These are phyloP conservation scores for Onychomys leucogaster DNA, from an alignment of 2,797 vertebrate species.

Conservation along the genomic window DNA sequence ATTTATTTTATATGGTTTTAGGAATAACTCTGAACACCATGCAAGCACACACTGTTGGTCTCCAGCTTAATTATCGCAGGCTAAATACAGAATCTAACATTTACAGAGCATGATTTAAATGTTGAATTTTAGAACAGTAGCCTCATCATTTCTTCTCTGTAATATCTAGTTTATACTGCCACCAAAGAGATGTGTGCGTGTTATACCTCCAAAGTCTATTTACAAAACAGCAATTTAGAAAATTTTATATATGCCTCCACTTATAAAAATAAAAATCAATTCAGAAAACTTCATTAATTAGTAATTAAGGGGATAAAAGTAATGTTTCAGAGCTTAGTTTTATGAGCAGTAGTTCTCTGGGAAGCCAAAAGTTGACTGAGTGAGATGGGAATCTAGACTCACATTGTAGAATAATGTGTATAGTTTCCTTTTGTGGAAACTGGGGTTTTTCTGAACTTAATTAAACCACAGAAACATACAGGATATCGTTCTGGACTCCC, in stretches of 20 bases:
- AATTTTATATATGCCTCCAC: background rate
- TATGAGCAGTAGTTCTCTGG: background rate
- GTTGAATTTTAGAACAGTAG: background rate
- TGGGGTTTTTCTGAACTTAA: background rate
- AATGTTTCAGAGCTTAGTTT: background rate
- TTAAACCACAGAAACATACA: background rate
- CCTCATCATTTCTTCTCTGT: background rate
- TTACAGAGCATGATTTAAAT: background rate
- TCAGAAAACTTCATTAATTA: background rate
- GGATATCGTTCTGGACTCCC: background rate
- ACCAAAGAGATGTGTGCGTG: background rate
- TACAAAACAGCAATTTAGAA: conserved; percentile 23
- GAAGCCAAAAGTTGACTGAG: background rate
- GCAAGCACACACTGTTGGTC: background rate
- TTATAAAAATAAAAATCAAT: conserved; percentile 25
- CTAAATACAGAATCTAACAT: background rate
- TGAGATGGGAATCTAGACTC: background rate
- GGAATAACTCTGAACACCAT: background rate
- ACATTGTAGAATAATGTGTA: background rate
- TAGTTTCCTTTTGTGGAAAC: background rate
- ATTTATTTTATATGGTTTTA: background rate
- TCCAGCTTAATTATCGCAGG: background rate
- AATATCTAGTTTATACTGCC: background rate
- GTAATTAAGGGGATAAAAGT: background rate
- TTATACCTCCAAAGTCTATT: background rate